Percentiles rank a stretch among this genome's conserved stretches.
These are phyloP conservation scores for Ametastegia equiseti DNA, from an alignment of 2,888 invertebrate species.

Conservation along the genomic window DNA sequence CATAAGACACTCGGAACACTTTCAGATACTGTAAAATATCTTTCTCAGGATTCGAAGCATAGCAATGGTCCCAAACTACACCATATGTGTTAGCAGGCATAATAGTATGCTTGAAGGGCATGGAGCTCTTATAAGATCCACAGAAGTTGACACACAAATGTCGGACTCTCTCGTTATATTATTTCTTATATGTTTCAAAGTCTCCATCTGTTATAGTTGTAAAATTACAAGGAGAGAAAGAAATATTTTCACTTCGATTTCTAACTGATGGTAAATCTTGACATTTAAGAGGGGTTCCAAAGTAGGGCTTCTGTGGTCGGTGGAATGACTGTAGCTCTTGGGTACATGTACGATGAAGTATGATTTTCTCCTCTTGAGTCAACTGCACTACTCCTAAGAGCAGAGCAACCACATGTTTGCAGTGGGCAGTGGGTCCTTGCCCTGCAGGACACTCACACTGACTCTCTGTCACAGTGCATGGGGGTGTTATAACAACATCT, in stretches of 20 bases:
- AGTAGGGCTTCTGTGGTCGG: conserved; percentile 37
- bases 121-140: background rate
- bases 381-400: conserved; percentile 28
- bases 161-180: background rate
- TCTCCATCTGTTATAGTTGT: too few species aligned
- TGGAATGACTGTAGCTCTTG: conserved; percentile 48
- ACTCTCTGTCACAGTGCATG: conserved; percentile 38
- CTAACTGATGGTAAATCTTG: background rate
- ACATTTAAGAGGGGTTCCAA: conserved; percentile 49
- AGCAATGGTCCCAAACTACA: conserved; percentile 45
- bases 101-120: conserved; percentile 47
- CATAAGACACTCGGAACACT: background rate
- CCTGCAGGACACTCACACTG: conserved; percentile 52
- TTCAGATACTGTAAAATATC: conserved; percentile 5
- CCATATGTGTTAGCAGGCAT: conserved; percentile 48
- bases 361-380: conserved; percentile 30
- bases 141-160: background rate
- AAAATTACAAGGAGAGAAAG: too few species aligned
- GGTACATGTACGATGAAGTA: conserved; percentile 26
- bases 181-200: background rate
- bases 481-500: conserved; percentile 31
- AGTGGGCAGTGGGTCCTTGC: conserved; percentile 45
- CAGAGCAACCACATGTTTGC: conserved; percentile 50
- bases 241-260: conserved; percentile 30
- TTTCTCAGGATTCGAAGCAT: conserved; percentile 23